Evolutionary conservation across 1,140 invertebrate species (phyloP), one percentile per base, ranked within the genome.

Genomic region (Dufourea novaeangliae): DNA sequence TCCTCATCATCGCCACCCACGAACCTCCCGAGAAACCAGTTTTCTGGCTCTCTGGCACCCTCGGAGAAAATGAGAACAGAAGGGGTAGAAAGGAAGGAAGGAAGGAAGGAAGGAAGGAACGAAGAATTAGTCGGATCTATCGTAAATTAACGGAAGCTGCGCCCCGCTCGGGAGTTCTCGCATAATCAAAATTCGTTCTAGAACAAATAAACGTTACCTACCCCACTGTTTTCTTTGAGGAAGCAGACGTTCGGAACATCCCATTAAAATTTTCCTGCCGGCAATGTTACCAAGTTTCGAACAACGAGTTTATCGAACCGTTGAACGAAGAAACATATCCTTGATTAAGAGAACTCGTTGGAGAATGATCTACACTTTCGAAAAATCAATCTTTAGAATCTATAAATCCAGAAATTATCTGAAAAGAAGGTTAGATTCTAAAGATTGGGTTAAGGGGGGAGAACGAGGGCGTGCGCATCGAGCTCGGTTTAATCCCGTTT

Each of bases 401-500:
- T n/a, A n/a, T n/a, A n/a, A n/a, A n/a, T n/a, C n/a, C n/a, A n/a
- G n/a, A n/a, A n/a, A n/a, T n/a, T n/a, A n/a, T n/a, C n/a, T n/a
- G n/a, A n/a, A n/a, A n/a, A 37, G 34, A 3, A 37, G 8, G 8
- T 3, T 37, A 37, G 20, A 6, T n/a, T 7, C 20, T 5, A 50
- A 50, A n/a, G 20, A 17, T n/a, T n/a, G 46, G 34, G 34, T 37
- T 37, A 37, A 17, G 12, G 8, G 34, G 4, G n/a, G 3, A 14
- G 34, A 25, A 27, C 22, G n/a, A 25, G 20, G 14, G 59, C n/a
- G 37, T 32, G 39, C 10, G 41, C 17, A n/a, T 41, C 22, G 25
- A 50, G 1, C n/a, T 62, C 22, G 64, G 39, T 75, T 56, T 29
- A 41, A 75, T 68, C 34, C 41, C 25, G 32, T 57, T 79, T 83